phyloP scores from a whole-genome alignment of 2,888 invertebrate genomes.

The Hecatera dysodea region DNA sequence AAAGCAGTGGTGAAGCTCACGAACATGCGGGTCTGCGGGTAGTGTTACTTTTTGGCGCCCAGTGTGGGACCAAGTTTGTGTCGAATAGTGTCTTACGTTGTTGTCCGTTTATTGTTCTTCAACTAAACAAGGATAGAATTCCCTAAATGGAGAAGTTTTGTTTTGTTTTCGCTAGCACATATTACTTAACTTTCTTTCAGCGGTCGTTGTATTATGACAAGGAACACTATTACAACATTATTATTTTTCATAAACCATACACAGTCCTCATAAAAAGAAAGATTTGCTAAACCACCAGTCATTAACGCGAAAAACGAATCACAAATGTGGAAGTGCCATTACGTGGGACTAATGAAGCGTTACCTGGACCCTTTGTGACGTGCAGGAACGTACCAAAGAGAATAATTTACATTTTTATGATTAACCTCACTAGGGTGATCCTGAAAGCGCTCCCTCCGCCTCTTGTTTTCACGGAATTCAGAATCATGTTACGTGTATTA shows the following conservation, averaged over 20 bases:
- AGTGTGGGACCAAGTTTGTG: slow-evolving; percentile 55
- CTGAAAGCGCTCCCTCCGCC: slow-evolving; percentile 55
- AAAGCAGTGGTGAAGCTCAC: slow-evolving; percentile 17
- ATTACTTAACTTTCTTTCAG: not conserved
- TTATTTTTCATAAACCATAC: slow-evolving; percentile 8
- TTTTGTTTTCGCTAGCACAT: slow-evolving; percentile 12
- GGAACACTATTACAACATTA: not conserved
- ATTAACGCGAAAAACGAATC: slow-evolving; percentile 70
- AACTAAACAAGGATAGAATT: not conserved
- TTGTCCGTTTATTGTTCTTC: slow-evolving; percentile 32
- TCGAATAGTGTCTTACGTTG: slow-evolving; percentile 51
- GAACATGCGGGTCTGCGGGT: slow-evolving; percentile 5
- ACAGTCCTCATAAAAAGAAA: slow-evolving; percentile 33
- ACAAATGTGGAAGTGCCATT: slow-evolving; percentile 70
- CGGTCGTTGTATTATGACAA: not conserved
- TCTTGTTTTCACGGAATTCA: slow-evolving; percentile 47
- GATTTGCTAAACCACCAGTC: slow-evolving; percentile 65
- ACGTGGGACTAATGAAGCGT: slow-evolving; percentile 72
- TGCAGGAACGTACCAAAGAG: slow-evolving; percentile 65
- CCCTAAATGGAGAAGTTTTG: not conserved
- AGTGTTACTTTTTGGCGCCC: slow-evolving; percentile 64
- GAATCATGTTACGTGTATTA: slow-evolving; percentile 31
- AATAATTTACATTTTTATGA: slow-evolving; percentile 79
- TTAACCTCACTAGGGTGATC: slow-evolving; percentile 71
- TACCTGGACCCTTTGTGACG: slow-evolving; percentile 68